Evolutionary conservation across 2,797 vertebrate genomes (phyloP), one percentile per base, ranked within the genome.

Genomic region (Esox lucius): DNA sequence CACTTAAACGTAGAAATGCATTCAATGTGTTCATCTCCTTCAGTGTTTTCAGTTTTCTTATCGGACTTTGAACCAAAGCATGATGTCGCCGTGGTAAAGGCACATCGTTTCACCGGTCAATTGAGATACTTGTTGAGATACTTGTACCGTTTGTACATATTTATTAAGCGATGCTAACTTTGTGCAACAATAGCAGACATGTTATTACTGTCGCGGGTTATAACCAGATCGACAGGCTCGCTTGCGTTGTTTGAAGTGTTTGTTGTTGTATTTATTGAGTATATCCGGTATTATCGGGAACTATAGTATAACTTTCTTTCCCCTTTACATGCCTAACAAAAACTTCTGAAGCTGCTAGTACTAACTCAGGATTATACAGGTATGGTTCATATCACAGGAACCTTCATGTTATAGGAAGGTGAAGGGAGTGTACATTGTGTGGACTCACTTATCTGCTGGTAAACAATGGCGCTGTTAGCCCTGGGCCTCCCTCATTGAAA

Each of bases 321-420:
- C 61, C 53, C 42, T 66, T n/a, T 39, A 46, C n/a, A n/a, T n/a
- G 53, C 53, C 28, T 61, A 33, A 56, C 6, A n/a, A 51, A n/a
- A 80, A 73, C 71, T 19, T 62, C 70, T 73, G 76, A 75, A 78
- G 72, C 56, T 61, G 76, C 85, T 88, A 88, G 90, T 91, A 83
- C 83, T 84, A 80, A 73, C 92, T 93, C 91, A 92, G 92, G 91
- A 87, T 31, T 70, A 51, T 16, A 56, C 66, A 59, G 80, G 61
- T 75, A 65, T 75, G 24, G 35, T 69, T 6, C 5, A 74, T 62
- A 61, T 71, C 71, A 65, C 39, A 73, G 71, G 68, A 80, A 73
- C 56, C 68, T 62, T 46, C 73, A 64, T 48, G 19, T 68, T 5
- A 4, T 11, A 28, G 12, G 33, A 35, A 53, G 24, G 64, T 35